Conservation (phyloP, 2,797 vertebrate species). For the Tarsius wallacei region DNA sequence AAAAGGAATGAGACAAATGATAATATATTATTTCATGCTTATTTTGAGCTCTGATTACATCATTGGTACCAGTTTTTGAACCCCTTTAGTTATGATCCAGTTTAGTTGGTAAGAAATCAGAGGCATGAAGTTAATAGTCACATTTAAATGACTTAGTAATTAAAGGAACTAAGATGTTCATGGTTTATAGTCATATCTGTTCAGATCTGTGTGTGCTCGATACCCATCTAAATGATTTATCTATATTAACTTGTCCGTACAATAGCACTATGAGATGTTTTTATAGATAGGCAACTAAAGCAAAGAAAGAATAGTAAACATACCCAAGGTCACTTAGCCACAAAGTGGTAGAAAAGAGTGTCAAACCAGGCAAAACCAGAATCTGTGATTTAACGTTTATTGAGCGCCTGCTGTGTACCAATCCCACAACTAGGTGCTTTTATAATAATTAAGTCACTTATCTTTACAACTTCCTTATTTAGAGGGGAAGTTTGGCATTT, state of each 20-base stretch:
- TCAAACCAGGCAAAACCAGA: slow-evolving; percentile 14
- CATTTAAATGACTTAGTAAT: slow-evolving; percentile 68
- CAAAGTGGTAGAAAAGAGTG: background rate
- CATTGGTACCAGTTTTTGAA: slow-evolving; percentile 8
- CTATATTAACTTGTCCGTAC: background rate
- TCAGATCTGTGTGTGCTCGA: slow-evolving; percentile 54
- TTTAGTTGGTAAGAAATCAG: slow-evolving; percentile 47
- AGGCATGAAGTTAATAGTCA: slow-evolving; percentile 27
- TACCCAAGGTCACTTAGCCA: background rate
- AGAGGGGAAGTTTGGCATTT: slow-evolving; percentile 55
- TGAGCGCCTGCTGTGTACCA: background rate
- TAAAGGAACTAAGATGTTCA: slow-evolving; percentile 61
- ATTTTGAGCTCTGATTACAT: slow-evolving; percentile 34
- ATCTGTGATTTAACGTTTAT: slow-evolving; percentile 32
- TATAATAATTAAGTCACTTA: slow-evolving; percentile 30
- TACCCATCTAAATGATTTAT: too few relatives aligned
- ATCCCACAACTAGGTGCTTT: background rate
- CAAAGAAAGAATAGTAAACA: slow-evolving; percentile 3
- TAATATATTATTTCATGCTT: slow-evolving; percentile 27
- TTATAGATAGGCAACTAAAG: slow-evolving; percentile 40
- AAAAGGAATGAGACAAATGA: background rate
- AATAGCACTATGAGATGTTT: background rate
- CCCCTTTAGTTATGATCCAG: slow-evolving; percentile 39
- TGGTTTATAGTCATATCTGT: slow-evolving; percentile 5
- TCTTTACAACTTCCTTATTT: slow-evolving; percentile 46